Conservation (phyloP, 2,888 invertebrate species). For the Choristoneura rosaceana region DNA sequence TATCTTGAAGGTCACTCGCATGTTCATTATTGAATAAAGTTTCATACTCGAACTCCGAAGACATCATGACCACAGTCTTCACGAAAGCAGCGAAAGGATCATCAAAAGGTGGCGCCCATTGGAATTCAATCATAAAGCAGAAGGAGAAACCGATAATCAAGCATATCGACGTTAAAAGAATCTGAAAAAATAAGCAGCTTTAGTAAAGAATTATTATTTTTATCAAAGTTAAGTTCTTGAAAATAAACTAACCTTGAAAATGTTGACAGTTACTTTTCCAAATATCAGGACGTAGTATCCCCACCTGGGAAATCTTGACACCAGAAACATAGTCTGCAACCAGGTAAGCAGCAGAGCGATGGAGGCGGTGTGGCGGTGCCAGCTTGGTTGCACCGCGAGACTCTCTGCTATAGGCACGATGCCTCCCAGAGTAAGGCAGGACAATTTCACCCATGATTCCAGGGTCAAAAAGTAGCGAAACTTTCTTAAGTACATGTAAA, state of each 20-base stretch:
- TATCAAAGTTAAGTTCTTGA: not conserved
- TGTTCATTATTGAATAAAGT: conserved; percentile 2
- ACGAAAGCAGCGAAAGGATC: conserved; percentile 7
- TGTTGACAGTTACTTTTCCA: conserved; percentile 67
- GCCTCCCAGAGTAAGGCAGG: conserved; percentile 1
- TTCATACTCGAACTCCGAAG: conserved; percentile 22
- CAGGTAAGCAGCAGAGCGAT: conserved; percentile 66
- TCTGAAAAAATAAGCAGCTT: conserved; percentile 5
- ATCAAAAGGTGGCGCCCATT: conserved; percentile 12
- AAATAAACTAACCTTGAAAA: conserved; percentile 60
- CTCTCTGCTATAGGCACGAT: not conserved
- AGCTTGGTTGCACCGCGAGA: not conserved
- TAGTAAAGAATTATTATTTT: too few relatives aligned
- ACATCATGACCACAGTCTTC: conserved; percentile 25
- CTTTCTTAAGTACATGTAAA: conserved; percentile 17
- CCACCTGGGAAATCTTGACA: conserved; percentile 69
- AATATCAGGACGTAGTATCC: conserved; percentile 78
- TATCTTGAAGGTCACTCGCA: not conserved
- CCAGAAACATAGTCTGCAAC: conserved; percentile 70
- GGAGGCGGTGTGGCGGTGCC: conserved; percentile 18
- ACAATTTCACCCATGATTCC: conserved; percentile 17
- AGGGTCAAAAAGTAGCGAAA: conserved; percentile 6
- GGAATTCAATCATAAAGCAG: conserved; percentile 23
- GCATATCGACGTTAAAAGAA: conserved; percentile 8
- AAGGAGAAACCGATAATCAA: conserved; percentile 2